Evolutionary conservation across 2,797 vertebrate genomes (phyloP), one percentile per base, ranked within the genome.

Genomic region (Sebastes iracundus): DNA sequence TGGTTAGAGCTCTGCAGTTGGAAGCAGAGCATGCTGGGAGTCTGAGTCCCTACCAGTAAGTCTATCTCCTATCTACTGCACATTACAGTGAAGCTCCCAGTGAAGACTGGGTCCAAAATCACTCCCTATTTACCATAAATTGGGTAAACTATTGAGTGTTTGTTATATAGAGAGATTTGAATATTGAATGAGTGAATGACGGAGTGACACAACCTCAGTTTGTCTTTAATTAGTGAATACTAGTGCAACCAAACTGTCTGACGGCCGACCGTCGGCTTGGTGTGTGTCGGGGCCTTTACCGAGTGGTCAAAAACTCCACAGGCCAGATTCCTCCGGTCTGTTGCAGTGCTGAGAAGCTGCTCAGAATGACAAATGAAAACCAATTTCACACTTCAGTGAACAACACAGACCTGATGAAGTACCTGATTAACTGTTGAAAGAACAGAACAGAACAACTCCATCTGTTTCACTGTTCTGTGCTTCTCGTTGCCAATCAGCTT

Each of bases 1-100:
- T 95, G 83, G 62, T 94, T n/a, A 65, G 81, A 78, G 89, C 84
- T 2, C 89, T 95, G 62, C 88, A 92, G 80, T 81, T 90, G n/a
- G 88, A 94, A 79, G 91, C 90, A 62, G 77, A 87, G 70, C 93
- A 92, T 75, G 79, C 91, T 67, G 89, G 92, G 12, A 88, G 74
- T 79, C 69, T 74, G 6, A 77, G 80, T 71, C 56, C 76, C 3
- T 42, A 84, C 32, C 79, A 65, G 88, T 94, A 63, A 87, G 90
- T 89, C 14, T 33, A 10, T 42, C 1, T 12, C 18, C 46, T n/a
- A 20, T 58, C 16, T 38, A 14, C 46, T 63, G 42, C 14, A 59
- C 60, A 55, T 33, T 16, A 13, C 33, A 9, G 49, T n/a, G 20
- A n/a, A 9, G 49, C 7, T 18, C 22, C 53, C 2, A 35, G n/a